Conservation (phyloP, 2,113 vertebrate species). For the Centropus bengalensis region DNA sequence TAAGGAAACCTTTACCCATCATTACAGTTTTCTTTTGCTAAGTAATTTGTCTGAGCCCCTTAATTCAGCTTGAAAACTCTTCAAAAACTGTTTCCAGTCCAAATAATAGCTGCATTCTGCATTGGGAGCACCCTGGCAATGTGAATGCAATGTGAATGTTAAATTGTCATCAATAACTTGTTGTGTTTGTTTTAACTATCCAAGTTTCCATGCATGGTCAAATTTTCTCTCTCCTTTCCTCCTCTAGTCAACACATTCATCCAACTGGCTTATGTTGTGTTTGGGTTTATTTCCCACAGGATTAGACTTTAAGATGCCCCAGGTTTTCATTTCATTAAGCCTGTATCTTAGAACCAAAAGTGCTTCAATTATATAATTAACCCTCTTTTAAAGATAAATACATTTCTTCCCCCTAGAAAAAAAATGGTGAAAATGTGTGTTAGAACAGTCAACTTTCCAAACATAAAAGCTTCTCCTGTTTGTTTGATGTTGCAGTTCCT, state of each 20-base stretch:
- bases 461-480: conserved; percentile 10
- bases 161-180: not conserved
- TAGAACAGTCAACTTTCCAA: conserved; percentile 7
- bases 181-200: not conserved
- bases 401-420: not conserved
- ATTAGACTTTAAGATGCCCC: not conserved
- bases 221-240: not conserved
- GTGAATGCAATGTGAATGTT: not conserved
- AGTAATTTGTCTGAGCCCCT: not conserved
- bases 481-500: conserved; percentile 28
- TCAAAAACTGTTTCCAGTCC: not conserved
- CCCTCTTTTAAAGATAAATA: not conserved
- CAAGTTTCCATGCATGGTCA: not conserved
- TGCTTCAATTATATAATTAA: conserved; percentile 25
- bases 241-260: not conserved
- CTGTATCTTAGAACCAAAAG: not conserved
- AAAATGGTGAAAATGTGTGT: not conserved
- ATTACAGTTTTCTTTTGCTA: not conserved
- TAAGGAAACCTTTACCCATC: not conserved
- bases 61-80: not conserved
- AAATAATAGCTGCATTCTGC: not conserved
- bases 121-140: not conserved
- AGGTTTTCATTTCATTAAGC: not conserved
- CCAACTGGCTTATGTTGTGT: not conserved
- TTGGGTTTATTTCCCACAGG: not conserved